These are phyloP conservation scores for Mamestra brassicae DNA, from an alignment of 2,888 invertebrate species.

Conservation along the genomic window DNA sequence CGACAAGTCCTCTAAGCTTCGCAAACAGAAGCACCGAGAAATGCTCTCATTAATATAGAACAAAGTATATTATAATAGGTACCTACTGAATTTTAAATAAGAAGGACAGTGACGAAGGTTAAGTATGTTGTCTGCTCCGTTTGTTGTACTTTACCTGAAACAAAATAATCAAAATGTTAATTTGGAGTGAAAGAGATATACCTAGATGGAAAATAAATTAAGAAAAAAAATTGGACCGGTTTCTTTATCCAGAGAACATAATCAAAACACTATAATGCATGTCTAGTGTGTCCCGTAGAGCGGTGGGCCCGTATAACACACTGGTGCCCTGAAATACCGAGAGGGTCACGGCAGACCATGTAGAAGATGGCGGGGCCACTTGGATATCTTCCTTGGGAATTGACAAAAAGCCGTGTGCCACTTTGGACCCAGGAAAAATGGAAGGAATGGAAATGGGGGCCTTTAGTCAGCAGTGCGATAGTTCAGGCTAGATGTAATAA, in stretches of 20 bases:
- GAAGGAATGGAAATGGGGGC: too few relatives aligned
- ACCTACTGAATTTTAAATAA: conserved; percentile 61
- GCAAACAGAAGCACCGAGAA: conserved; percentile 25
- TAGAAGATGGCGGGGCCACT: too few relatives aligned
- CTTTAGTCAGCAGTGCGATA: too few relatives aligned
- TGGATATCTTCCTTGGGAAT: too few relatives aligned
- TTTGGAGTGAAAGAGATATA: conserved; percentile 21
- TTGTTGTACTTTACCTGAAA: conserved; percentile 60
- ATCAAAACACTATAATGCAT: neutral
- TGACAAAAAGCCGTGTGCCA: too few relatives aligned
- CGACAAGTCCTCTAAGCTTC: conserved; percentile 31
- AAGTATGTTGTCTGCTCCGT: conserved; percentile 53
- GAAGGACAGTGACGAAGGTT: conserved; percentile 55
- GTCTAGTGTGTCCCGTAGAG: too few relatives aligned
- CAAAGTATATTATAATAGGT: conserved; percentile 50
- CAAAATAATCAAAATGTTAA: conserved; percentile 60
- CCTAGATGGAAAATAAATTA: neutral
- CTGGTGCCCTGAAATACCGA: too few relatives aligned
- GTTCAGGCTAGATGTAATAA: too few relatives aligned
- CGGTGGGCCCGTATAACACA: too few relatives aligned
- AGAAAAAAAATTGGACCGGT: neutral
- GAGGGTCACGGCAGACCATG: too few relatives aligned
- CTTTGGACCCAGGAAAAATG: too few relatives aligned
- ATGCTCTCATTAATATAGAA: conserved; percentile 46
- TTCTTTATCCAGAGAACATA: neutral